Percentiles rank a stretch among this genome's conserved stretches.
Conservation (phyloP, 2,113 vertebrate species). For the Ailuropoda melanoleuca region DNA sequence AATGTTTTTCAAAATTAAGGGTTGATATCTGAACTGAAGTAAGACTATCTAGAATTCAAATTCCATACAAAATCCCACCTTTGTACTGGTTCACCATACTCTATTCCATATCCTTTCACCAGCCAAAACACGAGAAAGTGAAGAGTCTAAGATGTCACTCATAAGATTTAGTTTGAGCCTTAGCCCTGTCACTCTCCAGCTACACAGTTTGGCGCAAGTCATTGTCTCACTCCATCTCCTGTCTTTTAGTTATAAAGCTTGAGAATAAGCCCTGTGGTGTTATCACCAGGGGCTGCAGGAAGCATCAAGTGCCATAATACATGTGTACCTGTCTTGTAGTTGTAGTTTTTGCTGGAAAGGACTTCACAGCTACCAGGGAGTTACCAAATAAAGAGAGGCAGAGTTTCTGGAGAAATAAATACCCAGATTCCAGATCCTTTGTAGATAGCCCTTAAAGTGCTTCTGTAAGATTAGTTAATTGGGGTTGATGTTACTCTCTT, state of each 20-base stretch:
- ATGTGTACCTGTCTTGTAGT: background rate
- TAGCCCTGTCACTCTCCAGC: background rate
- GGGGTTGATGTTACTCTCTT: background rate
- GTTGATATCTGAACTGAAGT: background rate
- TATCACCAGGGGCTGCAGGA: background rate
- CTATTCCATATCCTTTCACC: background rate
- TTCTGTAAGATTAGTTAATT: background rate
- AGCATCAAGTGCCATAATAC: background rate
- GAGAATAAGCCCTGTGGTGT: background rate
- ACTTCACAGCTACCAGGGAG: background rate
- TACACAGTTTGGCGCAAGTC: background rate
- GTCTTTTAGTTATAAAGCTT: background rate
- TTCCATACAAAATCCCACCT: background rate
- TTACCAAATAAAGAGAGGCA: background rate
- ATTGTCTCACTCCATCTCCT: background rate
- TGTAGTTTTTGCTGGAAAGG: background rate
- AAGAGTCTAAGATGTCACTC: background rate
- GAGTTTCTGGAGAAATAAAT: background rate
- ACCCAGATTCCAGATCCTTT: background rate
- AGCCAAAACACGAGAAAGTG: background rate
- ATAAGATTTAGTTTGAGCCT: background rate
- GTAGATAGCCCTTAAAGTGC: background rate
- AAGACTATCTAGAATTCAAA: background rate
- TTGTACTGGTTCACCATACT: background rate
- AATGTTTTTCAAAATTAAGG: background rate